Evolutionary conservation across 30 jellyfish, hydroid and myxozoan species (phyloP), one percentile per base, ranked within the genome.

Genomic region (Chrysaora quinquecirrha): DNA sequence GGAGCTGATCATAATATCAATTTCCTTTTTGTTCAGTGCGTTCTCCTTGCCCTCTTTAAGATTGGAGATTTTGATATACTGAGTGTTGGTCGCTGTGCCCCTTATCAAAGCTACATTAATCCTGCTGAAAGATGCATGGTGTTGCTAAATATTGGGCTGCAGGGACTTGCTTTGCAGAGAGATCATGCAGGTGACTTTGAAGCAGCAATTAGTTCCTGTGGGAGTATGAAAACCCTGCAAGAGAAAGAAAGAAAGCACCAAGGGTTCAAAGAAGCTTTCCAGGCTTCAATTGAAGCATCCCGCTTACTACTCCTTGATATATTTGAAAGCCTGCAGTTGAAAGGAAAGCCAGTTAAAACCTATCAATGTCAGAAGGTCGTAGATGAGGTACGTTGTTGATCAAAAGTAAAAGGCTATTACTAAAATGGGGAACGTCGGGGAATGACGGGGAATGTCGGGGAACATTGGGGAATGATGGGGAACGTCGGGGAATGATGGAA

Each of bases 61-160:
- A 34, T 78, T 32, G 0, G 81, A 21, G 32, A 77, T 28, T 52
- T 56, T 38, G 71, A 77, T 31, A 48, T 77, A 12, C 38, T 77
- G 0, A 77, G 60, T 10, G 89, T 48, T 34, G 89, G 89, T n/a
- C 70, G 83, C n/a, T 77, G 89, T 77, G 89, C 89, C 18, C 89
- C 89, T n/a, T 47, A 56, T 1, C 80, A 74, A 48, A 74, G 86
- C 52, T 74, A 74, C 52, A 74, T 50, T 10, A 74, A 74, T 25
- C 87, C 82, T 14, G 89, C 70, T 1, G 89, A 77, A 34, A 38
- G 89, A n/a, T 58, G 81, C 69, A 77, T 58, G 84, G 48, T 21
- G 3, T 30, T 77, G 29, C 31, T 77, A 34, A 77, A 62, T 34
- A 77, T 77, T 9, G 82, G 89, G 12, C 70, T 77, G 71, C 84